Evolutionary conservation across 2,888 invertebrate genomes (phyloP).

Genomic region (Miltochrista miniata): DNA sequence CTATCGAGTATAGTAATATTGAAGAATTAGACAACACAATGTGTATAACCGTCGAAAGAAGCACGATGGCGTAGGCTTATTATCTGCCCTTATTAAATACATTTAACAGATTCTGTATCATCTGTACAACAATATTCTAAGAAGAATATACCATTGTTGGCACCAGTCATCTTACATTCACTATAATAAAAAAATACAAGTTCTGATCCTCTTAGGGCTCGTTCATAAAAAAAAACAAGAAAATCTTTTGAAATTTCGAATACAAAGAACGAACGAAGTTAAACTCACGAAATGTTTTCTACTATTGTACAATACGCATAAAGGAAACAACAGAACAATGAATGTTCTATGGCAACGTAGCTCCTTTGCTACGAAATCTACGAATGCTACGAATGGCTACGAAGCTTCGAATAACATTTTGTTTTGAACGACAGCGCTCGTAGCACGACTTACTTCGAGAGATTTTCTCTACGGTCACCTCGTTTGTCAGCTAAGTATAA

Average conservation of each 20-base stretch:
- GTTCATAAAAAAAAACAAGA: conserved; percentile 10
- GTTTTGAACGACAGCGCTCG: conserved; percentile 12
- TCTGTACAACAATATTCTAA: neutral
- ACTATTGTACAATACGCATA: conserved; percentile 25
- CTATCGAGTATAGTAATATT: too few relatives aligned
- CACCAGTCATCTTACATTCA: neutral
- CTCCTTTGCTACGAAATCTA: conserved; percentile 33
- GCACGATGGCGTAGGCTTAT: too few relatives aligned
- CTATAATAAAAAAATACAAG: conserved; percentile 7
- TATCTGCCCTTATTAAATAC: too few relatives aligned
- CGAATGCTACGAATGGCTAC: too few relatives aligned
- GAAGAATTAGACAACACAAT: too few relatives aligned
- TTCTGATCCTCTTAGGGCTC: conserved; percentile 4
- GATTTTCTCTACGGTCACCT: conserved; percentile 7
- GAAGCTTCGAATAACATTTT: too few relatives aligned
- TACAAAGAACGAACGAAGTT: conserved; percentile 17
- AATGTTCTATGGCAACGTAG: conserved; percentile 25
- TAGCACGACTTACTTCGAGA: conserved; percentile 15
- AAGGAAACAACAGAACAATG: conserved; percentile 35
- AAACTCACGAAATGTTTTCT: conserved; percentile 29
- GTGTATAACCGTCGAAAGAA: too few relatives aligned
- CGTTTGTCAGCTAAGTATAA: too few relatives aligned
- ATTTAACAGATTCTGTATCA: neutral
- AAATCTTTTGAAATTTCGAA: conserved; percentile 23
- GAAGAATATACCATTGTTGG: neutral